These are phyloP conservation scores for Ceratina australensis DNA, from an alignment of 1,140 invertebrate species.

Conservation along the genomic window DNA sequence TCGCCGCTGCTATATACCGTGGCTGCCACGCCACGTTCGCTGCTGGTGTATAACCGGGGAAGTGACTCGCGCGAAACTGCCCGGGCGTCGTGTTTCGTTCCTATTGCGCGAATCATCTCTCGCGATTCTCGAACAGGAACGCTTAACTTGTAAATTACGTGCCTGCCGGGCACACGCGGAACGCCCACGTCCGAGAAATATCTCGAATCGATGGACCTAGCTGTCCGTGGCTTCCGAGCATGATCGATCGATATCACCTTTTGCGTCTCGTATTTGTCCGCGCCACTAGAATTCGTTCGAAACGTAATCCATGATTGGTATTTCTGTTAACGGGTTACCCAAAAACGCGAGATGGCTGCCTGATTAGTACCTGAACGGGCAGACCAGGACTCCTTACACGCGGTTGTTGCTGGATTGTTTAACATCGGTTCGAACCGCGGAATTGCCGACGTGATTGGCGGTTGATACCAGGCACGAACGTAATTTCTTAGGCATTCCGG, in stretches of 20 bases:
- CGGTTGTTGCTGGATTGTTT: background rate
- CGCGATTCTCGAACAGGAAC: constrained; percentile 35
- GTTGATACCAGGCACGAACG: background rate
- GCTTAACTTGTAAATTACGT: constrained; percentile 65
- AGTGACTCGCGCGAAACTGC: constrained; percentile 40
- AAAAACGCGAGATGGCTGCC: background rate
- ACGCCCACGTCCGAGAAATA: constrained; percentile 50
- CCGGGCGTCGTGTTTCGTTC: constrained; percentile 60
- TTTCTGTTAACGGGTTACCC: constrained; percentile 23
- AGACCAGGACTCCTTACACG: too few relatives aligned
- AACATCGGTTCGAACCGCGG: background rate
- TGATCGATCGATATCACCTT: constrained; percentile 31
- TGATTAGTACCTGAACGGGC: background rate
- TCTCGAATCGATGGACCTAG: constrained; percentile 49
- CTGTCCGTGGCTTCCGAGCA: constrained; percentile 14
- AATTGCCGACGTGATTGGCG: background rate
- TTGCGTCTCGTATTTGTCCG: too few relatives aligned
- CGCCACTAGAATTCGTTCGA: constrained; percentile 2
- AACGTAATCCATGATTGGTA: constrained; percentile 41
- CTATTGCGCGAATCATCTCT: constrained; percentile 65
- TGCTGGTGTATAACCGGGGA: background rate
- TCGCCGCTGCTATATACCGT: constrained; percentile 9
- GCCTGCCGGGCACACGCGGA: constrained; percentile 39
- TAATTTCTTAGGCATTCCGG: constrained; percentile 7
- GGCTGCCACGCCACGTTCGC: background rate